Conservation (phyloP, 2,797 vertebrate genomes). For the Kryptopterus vitreolus region DNA sequence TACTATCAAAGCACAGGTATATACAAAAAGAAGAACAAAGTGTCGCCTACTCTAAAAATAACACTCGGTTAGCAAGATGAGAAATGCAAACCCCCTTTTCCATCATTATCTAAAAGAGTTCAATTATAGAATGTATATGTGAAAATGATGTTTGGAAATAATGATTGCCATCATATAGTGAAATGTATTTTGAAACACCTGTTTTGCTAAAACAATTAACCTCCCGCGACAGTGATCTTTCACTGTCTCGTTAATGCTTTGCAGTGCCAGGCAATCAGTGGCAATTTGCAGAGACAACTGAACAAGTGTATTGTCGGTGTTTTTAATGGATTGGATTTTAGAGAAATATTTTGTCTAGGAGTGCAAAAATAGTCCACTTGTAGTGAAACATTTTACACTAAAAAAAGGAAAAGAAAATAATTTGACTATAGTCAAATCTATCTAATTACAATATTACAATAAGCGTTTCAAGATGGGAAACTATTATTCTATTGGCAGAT, state of each 20-base stretch:
- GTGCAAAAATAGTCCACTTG: conserved; percentile 16
- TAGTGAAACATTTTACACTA: conserved; percentile 60
- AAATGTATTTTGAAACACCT: conserved; percentile 43
- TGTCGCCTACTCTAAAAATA: conserved; percentile 42
- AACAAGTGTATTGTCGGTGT: conserved; percentile 56
- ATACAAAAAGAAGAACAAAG: conserved; percentile 37
- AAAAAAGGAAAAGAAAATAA: too few relatives aligned
- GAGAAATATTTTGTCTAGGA: conserved; percentile 40
- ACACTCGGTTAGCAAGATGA: conserved; percentile 41
- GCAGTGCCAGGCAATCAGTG: conserved; percentile 50
- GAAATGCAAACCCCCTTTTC: conserved; percentile 35
- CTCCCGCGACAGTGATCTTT: conserved; percentile 48
- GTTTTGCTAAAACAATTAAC: conserved; percentile 57
- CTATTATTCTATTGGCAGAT: too few relatives aligned
- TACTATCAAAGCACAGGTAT: conserved; percentile 27
- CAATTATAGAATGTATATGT: conserved; percentile 54
- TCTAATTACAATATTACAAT: too few relatives aligned
- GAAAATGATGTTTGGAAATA: conserved; percentile 50
- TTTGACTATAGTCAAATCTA: too few relatives aligned
- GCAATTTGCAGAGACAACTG: conserved; percentile 55
- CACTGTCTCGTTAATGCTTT: conserved; percentile 60
- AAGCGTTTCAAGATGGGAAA: too few relatives aligned
- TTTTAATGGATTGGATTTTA: conserved; percentile 60
- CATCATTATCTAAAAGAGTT: conserved; percentile 42
- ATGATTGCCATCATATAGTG: conserved; percentile 39